Percentiles rank a stretch among this genome's conserved stretches.
Conservation (phyloP, 1,140 invertebrate species). For the Pseudomyrmex dendroicus region DNA sequence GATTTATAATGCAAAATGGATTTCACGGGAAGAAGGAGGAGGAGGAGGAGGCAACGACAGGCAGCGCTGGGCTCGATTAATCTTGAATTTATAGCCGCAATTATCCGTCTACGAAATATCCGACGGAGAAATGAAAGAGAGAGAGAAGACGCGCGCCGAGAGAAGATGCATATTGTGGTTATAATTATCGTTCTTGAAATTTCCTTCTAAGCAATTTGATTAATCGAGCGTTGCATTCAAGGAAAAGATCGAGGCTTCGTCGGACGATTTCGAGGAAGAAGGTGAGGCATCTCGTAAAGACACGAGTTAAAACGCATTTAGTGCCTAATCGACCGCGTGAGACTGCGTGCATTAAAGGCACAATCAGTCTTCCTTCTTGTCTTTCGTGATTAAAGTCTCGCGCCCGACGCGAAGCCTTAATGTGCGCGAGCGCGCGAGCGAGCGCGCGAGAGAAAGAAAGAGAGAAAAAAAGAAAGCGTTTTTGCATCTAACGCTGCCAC, state of each 20-base stretch:
- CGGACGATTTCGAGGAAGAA: conserved; percentile 34
- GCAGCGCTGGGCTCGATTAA: conserved; percentile 76
- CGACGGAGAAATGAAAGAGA: conserved; percentile 38
- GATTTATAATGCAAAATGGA: conserved; percentile 80
- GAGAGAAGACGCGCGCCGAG: conserved; percentile 26
- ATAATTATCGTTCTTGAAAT: conserved; percentile 47
- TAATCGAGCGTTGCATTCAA: background rate
- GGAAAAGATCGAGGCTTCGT: conserved; percentile 7
- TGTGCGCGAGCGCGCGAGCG: conserved; percentile 20
- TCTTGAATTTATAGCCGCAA: conserved; percentile 80
- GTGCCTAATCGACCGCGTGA: conserved; percentile 53
- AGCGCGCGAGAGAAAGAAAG: too few species aligned
- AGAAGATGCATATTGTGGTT: conserved; percentile 59
- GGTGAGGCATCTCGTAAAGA: conserved; percentile 7
- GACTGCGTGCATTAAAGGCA: conserved; percentile 58
- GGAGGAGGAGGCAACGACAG: conserved; percentile 76
- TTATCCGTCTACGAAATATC: conserved; percentile 79
- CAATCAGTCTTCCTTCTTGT: conserved; percentile 61
- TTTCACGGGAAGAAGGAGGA: conserved; percentile 75
- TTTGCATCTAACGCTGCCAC: conserved; percentile 33
- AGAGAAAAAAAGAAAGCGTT: background rate
- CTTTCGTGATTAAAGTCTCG: conserved; percentile 59
- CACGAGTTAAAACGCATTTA: conserved; percentile 8
- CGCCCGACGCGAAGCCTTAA: conserved; percentile 7
- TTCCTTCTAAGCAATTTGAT: background rate